Evolutionary conservation across 2,797 vertebrate genomes (phyloP).

Genomic region (Sparidentex hasta): DNA sequence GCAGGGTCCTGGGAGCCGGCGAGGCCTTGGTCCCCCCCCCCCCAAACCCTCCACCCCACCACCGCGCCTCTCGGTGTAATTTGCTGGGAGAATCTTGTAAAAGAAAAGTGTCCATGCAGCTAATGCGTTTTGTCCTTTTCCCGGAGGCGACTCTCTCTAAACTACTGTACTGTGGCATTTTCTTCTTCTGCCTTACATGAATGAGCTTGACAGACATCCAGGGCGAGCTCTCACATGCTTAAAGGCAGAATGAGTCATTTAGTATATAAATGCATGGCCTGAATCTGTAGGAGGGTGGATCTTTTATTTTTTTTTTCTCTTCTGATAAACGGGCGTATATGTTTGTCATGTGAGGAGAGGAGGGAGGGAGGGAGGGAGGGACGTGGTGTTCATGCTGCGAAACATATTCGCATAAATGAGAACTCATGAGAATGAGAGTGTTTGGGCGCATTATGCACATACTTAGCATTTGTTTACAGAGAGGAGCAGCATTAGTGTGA

Average conservation of each 20-base stretch:
- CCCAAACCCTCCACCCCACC: no score
- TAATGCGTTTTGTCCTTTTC: slow-evolving; percentile 71
- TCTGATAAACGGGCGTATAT: not conserved
- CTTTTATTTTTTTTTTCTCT: no score
- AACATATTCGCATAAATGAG: slow-evolving; percentile 3
- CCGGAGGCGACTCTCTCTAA: slow-evolving; percentile 58
- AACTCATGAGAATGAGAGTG: slow-evolving; percentile 7
- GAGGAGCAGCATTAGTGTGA: slow-evolving; percentile 13
- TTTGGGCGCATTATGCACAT: slow-evolving; percentile 32
- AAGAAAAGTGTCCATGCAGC: slow-evolving; percentile 73
- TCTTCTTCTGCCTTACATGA: slow-evolving; percentile 63
- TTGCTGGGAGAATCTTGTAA: slow-evolving; percentile 47
- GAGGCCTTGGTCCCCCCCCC: slow-evolving; percentile 31
- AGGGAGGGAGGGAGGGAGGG: no score
- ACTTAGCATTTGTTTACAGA: slow-evolving; percentile 41
- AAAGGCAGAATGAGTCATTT: slow-evolving; percentile 62
- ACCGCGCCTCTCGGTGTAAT: slow-evolving; percentile 42
- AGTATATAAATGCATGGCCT: slow-evolving; percentile 36
- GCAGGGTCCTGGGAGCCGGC: slow-evolving; percentile 40
- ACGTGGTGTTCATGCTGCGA: slow-evolving; percentile 5
- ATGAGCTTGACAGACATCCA: slow-evolving; percentile 58
- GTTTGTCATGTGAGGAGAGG: slow-evolving; percentile 5
- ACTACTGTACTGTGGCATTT: slow-evolving; percentile 62
- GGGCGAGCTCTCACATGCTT: slow-evolving; percentile 45
- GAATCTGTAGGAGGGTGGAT: slow-evolving; percentile 18